A percentile compares a stretch with the other conserved stretches of the same genome.
These are phyloP conservation scores for Clarias magur DNA, from an alignment of 2,113 vertebrate genomes.

Conservation along the genomic window DNA sequence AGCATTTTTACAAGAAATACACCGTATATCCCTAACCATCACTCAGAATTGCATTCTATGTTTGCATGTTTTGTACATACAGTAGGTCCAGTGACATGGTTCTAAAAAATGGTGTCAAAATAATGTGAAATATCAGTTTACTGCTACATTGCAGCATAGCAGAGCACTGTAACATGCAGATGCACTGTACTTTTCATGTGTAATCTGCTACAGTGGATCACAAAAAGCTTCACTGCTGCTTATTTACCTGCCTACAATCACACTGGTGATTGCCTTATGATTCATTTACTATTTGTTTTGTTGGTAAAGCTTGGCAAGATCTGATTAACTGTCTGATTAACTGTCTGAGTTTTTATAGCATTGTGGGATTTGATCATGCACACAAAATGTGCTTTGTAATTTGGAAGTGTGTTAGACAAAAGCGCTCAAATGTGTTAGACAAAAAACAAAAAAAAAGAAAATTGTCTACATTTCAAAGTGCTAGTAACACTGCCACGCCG, in stretches of 20 bases:
- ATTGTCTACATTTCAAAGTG: neutral
- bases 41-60: neutral
- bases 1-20: neutral
- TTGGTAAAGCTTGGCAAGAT: neutral
- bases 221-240: neutral
- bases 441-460: neutral
- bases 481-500: neutral
- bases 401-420: neutral
- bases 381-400: neutral
- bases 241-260: neutral
- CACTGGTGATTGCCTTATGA: neutral
- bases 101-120: neutral
- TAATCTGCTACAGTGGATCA: neutral
- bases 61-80: neutral
- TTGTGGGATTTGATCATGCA: neutral
- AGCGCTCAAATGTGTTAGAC: neutral
- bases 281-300: constrained; percentile 18
- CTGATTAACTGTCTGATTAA: neutral
- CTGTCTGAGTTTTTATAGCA: neutral
- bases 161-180: neutral
- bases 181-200: neutral
- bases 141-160: neutral
- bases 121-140: neutral
- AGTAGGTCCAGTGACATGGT: neutral
- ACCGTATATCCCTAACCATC: neutral